phyloP scores from a whole-genome alignment of 2,888 invertebrate species.

The Epicampocera succincta region DNA sequence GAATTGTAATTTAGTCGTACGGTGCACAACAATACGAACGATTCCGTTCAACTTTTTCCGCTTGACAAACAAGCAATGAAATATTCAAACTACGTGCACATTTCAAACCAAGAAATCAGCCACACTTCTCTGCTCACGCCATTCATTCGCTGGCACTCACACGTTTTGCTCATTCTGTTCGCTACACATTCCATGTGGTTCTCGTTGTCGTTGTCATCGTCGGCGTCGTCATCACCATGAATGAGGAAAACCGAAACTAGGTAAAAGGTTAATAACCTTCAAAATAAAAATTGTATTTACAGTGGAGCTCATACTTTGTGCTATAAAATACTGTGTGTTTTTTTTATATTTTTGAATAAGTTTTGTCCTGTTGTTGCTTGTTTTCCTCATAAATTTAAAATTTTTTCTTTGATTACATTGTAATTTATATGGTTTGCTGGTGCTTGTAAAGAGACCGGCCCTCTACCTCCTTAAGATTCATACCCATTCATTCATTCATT shows the following conservation, averaged over 20 bases:
- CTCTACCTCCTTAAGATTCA: constrained; percentile 29
- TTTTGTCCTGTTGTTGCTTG: constrained; percentile 23
- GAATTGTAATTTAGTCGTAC: constrained; percentile 43
- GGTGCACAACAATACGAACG: not conserved
- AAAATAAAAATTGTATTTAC: constrained; percentile 43
- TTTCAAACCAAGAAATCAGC: constrained; percentile 14
- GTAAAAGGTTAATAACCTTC: constrained; percentile 69
- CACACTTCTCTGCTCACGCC: constrained; percentile 24
- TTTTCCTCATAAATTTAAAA: constrained; percentile 2
- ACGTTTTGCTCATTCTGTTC: constrained; percentile 20
- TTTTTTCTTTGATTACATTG: constrained; percentile 44
- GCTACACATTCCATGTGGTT: constrained; percentile 30
- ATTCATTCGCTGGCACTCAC: constrained; percentile 25
- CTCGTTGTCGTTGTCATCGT: not conserved
- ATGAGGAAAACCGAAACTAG: constrained; percentile 60
- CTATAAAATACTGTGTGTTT: constrained; percentile 38
- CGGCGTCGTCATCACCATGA: constrained; percentile 28
- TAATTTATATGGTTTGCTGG: constrained; percentile 46
- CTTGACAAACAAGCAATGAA: constrained; percentile 1
- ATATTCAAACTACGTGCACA: constrained; percentile 1
- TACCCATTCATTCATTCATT: not conserved
- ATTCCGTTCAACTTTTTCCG: constrained; percentile 40
- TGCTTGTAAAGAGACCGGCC: constrained; percentile 16
- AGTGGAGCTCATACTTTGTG: constrained; percentile 11
- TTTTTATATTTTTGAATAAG: constrained; percentile 34